Evolutionary conservation across 2,113 vertebrate genomes (phyloP).

Genomic region (Upupa epops): DNA sequence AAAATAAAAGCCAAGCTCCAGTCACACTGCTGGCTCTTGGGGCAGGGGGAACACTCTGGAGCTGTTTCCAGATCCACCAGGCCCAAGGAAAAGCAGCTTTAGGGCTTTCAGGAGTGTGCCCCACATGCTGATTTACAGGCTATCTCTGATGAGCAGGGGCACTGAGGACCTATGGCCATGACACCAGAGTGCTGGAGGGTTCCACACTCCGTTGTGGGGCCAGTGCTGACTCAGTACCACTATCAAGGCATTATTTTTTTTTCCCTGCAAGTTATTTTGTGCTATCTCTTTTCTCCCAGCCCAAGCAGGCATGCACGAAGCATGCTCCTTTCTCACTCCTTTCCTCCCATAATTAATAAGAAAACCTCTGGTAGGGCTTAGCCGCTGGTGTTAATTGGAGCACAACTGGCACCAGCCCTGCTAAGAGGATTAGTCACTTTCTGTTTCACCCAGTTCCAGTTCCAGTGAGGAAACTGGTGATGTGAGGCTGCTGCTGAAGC

Average conservation of each 20-base stretch:
- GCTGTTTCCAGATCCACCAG: rapidly evolving
- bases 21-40: rapidly evolving
- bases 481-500: neutral
- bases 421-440: conserved; percentile 38
- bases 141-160: neutral
- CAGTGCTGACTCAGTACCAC: neutral
- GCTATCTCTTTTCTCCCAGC: neutral
- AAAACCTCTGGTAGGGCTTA: neutral
- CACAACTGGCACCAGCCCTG: neutral
- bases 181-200: rapidly evolving
- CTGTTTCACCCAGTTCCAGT: neutral
- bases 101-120: neutral
- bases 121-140: neutral
- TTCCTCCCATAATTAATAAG: neutral
- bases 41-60: neutral
- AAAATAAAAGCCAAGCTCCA: neutral
- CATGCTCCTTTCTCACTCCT: neutral
- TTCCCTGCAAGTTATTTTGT: neutral
- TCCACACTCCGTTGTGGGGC: rapidly evolving
- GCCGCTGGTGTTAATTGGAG: neutral
- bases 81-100: neutral
- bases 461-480: neutral
- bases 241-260: neutral
- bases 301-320: neutral
- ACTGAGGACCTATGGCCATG: neutral